A percentile compares a stretch with the other conserved stretches of the same genome.
Evolutionary conservation across 2,113 vertebrate genomes (phyloP).

Genomic region (Procavia capensis): DNA sequence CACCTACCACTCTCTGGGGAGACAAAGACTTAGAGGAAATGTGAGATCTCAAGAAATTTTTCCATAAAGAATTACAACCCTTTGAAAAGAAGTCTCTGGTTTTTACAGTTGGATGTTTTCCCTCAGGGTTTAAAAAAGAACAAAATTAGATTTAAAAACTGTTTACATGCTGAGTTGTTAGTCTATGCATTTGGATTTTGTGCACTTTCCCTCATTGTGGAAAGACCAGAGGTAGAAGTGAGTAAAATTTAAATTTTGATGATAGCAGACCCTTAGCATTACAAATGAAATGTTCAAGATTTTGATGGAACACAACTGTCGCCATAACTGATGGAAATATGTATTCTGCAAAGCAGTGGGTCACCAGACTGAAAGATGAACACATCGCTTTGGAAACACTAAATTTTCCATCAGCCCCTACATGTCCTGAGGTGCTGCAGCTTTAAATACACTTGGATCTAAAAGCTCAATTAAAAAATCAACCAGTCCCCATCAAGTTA

Average conservation of each 20-base stretch:
- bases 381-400: not conserved
- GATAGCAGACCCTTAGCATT: not conserved
- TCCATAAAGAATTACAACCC: not conserved
- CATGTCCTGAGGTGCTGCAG: not conserved
- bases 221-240: not conserved
- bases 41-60: not conserved
- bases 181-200: not conserved
- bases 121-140: not conserved
- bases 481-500: not conserved
- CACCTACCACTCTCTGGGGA: not conserved
- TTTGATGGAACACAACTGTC: not conserved
- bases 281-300: not conserved
- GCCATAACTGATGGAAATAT: not conserved
- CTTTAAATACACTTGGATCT: not conserved
- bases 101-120: not conserved
- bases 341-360: not conserved
- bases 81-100: slow-evolving; percentile 17
- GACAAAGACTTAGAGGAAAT: not conserved
- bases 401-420: not conserved
- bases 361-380: fast-evolving
- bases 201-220: not conserved
- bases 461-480: not conserved
- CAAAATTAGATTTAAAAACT: slow-evolving; percentile 8
- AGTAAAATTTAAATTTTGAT: not conserved
- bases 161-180: not conserved